phyloP scores from a whole-genome alignment of 1,140 invertebrate genomes.

The Melipona quadrifasciata region DNA sequence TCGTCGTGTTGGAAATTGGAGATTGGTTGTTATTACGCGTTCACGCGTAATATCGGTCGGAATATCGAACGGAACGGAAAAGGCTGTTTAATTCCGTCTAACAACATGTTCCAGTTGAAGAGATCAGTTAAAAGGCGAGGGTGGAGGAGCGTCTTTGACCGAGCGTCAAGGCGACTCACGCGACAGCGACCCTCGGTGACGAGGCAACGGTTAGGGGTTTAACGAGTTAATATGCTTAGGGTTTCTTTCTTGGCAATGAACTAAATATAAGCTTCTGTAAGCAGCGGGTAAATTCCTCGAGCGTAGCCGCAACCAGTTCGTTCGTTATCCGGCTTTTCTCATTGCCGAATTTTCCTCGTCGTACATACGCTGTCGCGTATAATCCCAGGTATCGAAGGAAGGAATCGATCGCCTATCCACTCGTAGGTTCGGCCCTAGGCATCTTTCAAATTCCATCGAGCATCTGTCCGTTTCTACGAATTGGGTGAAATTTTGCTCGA shows the following conservation, averaged over 20 bases:
- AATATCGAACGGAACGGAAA: conserved; percentile 6
- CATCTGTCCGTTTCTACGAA: no score
- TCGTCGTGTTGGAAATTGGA: no score
- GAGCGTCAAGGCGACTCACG: conserved; percentile 51
- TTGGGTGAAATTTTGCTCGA: no score
- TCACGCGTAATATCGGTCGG: neutral
- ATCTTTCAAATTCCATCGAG: no score
- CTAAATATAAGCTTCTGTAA: conserved; percentile 79
- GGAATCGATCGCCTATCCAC: no score
- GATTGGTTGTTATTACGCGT: no score
- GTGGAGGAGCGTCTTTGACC: conserved; percentile 50
- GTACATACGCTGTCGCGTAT: no score
- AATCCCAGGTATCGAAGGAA: no score
- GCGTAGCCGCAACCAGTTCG: conserved; percentile 63
- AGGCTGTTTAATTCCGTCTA: neutral
- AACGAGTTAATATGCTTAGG: conserved; percentile 78
- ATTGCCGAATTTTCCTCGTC: conserved; percentile 4
- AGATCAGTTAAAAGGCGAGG: conserved; percentile 37
- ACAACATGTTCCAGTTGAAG: conserved; percentile 19
- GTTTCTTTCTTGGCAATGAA: conserved; percentile 82
- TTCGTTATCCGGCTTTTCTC: conserved; percentile 36
- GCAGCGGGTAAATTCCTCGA: conserved; percentile 71
- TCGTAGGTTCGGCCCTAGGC: no score
- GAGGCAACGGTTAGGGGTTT: conserved; percentile 66
- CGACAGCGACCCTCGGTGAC: conserved; percentile 67